A percentile compares a stretch with the other conserved stretches of the same genome.
These are phyloP conservation scores for Numenius phaeopus DNA, from an alignment of 2,797 vertebrate genomes.

Conservation along the genomic window DNA sequence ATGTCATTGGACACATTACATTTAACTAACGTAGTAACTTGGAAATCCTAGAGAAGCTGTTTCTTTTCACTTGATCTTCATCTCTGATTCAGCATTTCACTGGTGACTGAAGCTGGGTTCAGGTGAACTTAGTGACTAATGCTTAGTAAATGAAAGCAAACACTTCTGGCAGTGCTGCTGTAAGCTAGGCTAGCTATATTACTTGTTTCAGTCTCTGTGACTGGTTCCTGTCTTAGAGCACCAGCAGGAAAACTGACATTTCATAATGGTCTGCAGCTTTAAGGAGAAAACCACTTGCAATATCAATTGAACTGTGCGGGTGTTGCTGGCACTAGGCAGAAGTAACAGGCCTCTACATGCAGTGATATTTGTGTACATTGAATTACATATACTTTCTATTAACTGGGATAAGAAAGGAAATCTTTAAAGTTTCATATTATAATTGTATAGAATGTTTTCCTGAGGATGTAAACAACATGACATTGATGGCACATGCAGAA, in stretches of 20 bases:
- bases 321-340: neutral
- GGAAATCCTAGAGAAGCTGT: neutral
- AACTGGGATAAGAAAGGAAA: neutral
- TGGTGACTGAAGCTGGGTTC: neutral
- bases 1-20: neutral
- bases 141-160: neutral
- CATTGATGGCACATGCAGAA: neutral
- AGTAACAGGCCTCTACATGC: neutral
- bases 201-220: neutral
- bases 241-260: slow-evolving; percentile 33
- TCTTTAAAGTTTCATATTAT: neutral
- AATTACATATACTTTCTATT: neutral
- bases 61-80: neutral
- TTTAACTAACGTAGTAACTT: neutral
- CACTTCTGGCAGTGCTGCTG: neutral
- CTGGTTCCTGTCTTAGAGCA: neutral
- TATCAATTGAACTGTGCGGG: neutral
- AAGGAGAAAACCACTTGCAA: neutral
- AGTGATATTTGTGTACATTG: neutral
- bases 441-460: neutral
- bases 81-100: neutral
- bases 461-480: neutral
- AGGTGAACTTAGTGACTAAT: neutral
- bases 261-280: slow-evolving; percentile 1
- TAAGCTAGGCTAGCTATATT: neutral